Base-by-base conservation (phyloP, 2,797 vertebrate species). In the Lagocephalus sceleratus region DNA sequence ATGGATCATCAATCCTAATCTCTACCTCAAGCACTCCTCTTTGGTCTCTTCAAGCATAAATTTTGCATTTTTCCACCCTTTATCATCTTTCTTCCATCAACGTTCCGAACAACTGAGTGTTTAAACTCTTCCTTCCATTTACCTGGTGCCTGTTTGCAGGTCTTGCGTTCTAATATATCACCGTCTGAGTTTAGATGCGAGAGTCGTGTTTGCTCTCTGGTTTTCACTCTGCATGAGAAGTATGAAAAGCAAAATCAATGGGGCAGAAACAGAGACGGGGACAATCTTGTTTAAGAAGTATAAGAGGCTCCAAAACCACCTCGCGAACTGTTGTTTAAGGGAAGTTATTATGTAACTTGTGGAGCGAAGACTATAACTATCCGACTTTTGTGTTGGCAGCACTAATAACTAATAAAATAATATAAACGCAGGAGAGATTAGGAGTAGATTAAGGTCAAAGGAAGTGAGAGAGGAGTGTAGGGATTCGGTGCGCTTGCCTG, bases 131-230 rank as follows among this genome's bases (percentile, higher is more conserved):
- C 23, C 46, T 55, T 42, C 6, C 57, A 54, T 51, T 66, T 59
- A 61, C 46, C 29, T 44, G 51, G 52, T 23, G 56, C 41, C 20
- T 42, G 48, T 61, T 68, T 75, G 69, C 61, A 35, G 60, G 75
- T 40, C 40, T 50, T 58, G 26, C 26, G 8, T 29, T 29, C 32
- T 12, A 12, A 35, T 40, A 6, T 16, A 7, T 17, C n/a, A 40
- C n/a, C 8, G 7, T 11, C 42, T 44, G 42, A 44, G 17, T 60
- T 43, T 57, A 10, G 44, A 53, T 29, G 42, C 38, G n/a, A 45
- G 45, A 44, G 48, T 44, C 21, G 22, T 26, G 20, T 21, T 22
- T 45, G 11, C 60, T 45, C 25, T 0, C 20, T n/a, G 23, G 25
- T 29, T 56, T 20, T 39, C 51, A 39, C 39, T 40, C n/a, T 17